phyloP scores from a whole-genome alignment of 1,140 invertebrate genomes.

The Acyrthosiphon pisum region DNA sequence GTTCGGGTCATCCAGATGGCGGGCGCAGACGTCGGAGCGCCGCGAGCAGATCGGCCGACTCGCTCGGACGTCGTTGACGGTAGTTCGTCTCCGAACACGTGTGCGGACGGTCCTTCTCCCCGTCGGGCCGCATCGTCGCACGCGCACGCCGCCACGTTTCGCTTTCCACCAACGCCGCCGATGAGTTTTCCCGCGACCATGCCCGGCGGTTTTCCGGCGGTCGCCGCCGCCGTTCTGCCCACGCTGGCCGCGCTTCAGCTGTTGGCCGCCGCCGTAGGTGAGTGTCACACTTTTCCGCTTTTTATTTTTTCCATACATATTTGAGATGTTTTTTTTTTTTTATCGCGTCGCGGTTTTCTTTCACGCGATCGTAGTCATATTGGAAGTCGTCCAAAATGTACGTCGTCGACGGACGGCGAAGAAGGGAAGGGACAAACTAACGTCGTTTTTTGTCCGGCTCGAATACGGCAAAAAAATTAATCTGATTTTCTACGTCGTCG shows the following conservation, averaged over 20 bases:
- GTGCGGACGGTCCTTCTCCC: neutral
- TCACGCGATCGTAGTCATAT: neutral
- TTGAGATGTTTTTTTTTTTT: too few relatives aligned
- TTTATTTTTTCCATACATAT: neutral
- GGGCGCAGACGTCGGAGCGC: neutral
- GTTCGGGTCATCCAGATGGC: neutral
- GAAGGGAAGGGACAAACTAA: neutral
- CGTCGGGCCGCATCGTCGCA: neutral
- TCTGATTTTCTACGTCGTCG: neutral
- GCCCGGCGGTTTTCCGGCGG: neutral
- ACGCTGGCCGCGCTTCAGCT: neutral
- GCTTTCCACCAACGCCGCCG: neutral
- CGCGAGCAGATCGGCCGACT: neutral
- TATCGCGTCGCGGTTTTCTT: neutral
- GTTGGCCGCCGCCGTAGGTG: neutral
- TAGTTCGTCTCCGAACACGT: conserved; percentile 50
- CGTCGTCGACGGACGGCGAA: neutral
- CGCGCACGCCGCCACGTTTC: neutral
- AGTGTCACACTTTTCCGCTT: neutral
- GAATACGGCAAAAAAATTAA: neutral
- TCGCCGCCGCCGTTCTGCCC: neutral
- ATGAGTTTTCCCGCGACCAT: neutral
- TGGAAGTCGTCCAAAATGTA: conserved; percentile 1
- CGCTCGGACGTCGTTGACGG: neutral
- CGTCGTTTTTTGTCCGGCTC: neutral